These are phyloP conservation scores for Rhaphigaster nebulosa DNA, from an alignment of 2,888 invertebrate species.

Conservation along the genomic window DNA sequence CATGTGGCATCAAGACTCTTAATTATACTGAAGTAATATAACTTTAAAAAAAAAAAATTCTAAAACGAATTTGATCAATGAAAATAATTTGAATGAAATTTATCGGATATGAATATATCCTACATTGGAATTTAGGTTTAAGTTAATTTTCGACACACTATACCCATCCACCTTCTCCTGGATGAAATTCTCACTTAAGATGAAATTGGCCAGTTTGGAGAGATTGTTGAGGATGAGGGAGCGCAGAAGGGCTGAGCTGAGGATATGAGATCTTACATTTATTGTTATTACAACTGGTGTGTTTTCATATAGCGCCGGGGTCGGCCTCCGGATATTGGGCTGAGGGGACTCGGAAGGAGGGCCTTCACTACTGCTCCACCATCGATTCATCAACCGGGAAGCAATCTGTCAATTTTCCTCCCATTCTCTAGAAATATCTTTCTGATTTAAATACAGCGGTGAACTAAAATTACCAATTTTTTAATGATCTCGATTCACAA, in stretches of 20 bases:
- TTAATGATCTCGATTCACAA: too few relatives aligned
- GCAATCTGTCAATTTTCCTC: neutral
- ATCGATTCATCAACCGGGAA: neutral
- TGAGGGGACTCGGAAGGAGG: conserved; percentile 17
- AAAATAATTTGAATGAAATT: too few relatives aligned
- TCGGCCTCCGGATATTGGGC: conserved; percentile 28
- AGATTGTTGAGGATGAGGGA: neutral
- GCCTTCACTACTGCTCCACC: neutral
- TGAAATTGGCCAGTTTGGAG: neutral
- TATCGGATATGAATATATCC: too few relatives aligned
- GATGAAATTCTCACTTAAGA: conserved; percentile 23
- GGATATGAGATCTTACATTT: conserved; percentile 50
- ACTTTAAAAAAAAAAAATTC: too few relatives aligned
- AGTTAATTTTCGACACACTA: neutral
- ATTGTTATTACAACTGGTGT: conserved; percentile 49
- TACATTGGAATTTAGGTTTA: neutral
- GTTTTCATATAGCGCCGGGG: conserved; percentile 38
- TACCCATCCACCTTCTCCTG: neutral
- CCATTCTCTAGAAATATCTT: neutral
- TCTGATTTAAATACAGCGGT: too few relatives aligned
- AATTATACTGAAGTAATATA: too few relatives aligned
- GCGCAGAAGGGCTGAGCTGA: neutral
- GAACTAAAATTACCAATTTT: too few relatives aligned
- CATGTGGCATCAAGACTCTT: too few relatives aligned
- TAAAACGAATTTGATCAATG: too few relatives aligned